These are phyloP conservation scores for Thaleichthys pacificus DNA, from an alignment of 2,797 vertebrate genomes.

Conservation along the genomic window DNA sequence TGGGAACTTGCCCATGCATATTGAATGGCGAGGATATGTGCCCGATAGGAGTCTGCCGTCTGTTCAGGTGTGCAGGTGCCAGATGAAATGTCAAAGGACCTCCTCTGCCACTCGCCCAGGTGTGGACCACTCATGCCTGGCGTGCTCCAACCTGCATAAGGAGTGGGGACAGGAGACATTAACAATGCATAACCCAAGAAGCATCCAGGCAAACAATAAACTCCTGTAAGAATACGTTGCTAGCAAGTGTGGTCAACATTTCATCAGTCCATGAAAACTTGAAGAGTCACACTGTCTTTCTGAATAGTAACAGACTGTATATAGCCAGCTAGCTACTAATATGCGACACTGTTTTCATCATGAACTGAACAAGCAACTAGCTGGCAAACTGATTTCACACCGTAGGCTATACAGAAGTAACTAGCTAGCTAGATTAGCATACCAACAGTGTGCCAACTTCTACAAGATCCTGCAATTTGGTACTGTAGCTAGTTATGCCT, in stretches of 20 bases:
- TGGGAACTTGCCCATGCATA: conserved; percentile 91
- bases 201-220: conserved; percentile 20
- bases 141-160: conserved; percentile 73
- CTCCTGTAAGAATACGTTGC: background rate
- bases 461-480: no score
- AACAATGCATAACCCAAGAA: conserved; percentile 59
- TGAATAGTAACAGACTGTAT: no score
- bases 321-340: no score
- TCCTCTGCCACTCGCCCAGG: conserved; percentile 91
- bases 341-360: no score
- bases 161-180: conserved; percentile 64
- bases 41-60: conserved; percentile 90
- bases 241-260: conserved; percentile 6
- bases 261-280: conserved; percentile 13
- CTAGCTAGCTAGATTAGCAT: background rate
- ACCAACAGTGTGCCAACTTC: background rate
- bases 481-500: background rate
- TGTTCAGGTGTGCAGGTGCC: conserved; percentile 82
- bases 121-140: conserved; percentile 78
- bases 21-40: conserved; percentile 88
- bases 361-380: no score
- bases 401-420: background rate
- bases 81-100: conserved; percentile 89
- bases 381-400: no score
- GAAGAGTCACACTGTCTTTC: background rate